Percentiles rank a stretch among this genome's conserved stretches.
These are phyloP conservation scores for Cordilura impudica DNA, from an alignment of 2,888 invertebrate genomes.

Conservation along the genomic window DNA sequence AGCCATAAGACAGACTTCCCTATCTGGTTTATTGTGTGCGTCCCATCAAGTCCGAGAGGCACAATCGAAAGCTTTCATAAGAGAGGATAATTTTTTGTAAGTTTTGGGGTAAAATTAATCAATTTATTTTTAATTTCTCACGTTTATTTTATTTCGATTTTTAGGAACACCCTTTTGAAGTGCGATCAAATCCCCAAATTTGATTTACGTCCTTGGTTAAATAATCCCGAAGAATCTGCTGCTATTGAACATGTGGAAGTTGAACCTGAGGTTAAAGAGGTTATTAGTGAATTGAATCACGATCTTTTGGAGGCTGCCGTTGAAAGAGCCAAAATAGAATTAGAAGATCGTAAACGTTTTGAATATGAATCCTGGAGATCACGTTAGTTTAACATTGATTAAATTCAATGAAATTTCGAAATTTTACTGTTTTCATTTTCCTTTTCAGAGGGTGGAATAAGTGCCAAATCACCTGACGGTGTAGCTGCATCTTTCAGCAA, in stretches of 20 bases:
- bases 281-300: conserved; percentile 84
- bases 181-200: conserved; percentile 86
- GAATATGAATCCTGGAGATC: conserved; percentile 90
- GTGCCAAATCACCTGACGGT: conserved; percentile 91
- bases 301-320: conserved; percentile 87
- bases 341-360: conserved; percentile 85
- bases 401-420: background rate
- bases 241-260: conserved; percentile 73
- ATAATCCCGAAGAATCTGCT: conserved; percentile 76
- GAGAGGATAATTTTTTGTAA: conserved; percentile 91
- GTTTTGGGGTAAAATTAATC: conserved; percentile 73
- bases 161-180: conserved; percentile 84
- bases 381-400: conserved; percentile 79
- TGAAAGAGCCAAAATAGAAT: conserved; percentile 87
- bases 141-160: too few relatives aligned
- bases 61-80: conserved; percentile 92
- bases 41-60: conserved; percentile 84
- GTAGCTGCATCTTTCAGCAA: conserved; percentile 94
- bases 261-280: conserved; percentile 76
- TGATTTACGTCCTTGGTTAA: conserved; percentile 84
- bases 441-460: conserved; percentile 87
- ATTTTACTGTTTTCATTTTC: too few relatives aligned
- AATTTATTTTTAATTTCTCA: too few relatives aligned
- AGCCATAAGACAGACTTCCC: conserved; percentile 88
- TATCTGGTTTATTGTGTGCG: conserved; percentile 89